Evolutionary conservation across 1,140 invertebrate species (phyloP).

Genomic region (Sarcophaga bullata): DNA sequence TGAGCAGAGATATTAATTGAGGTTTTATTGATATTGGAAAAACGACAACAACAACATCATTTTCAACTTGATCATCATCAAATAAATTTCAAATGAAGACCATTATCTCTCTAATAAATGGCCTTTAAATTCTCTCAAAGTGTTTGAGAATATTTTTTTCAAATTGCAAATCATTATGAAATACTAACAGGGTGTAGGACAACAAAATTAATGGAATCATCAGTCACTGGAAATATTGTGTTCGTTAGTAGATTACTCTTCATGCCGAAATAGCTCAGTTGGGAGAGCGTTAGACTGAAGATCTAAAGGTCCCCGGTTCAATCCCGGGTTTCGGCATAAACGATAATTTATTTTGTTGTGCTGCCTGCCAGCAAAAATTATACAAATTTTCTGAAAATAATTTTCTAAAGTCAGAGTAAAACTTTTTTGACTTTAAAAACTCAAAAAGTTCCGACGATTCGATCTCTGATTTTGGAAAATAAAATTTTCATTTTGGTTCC

Average conservation of each 20-base stretch:
- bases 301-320: conserved; percentile 83
- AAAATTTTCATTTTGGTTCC: not conserved
- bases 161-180: no score
- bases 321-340: conserved; percentile 77
- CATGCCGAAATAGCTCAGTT: conserved; percentile 37
- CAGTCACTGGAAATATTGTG: not conserved
- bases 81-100: not conserved
- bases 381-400: no score
- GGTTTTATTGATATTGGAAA: not conserved
- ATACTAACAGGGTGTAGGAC: no score
- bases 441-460: no score
- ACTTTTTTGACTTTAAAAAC: no score
- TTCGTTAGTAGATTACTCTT: not conserved
- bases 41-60: not conserved
- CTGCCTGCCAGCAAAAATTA: no score
- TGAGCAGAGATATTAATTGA: not conserved
- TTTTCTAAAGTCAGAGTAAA: no score
- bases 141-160: no score
- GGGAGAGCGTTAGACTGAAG: conserved; percentile 83
- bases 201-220: not conserved
- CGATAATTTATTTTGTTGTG: conserved; percentile 22
- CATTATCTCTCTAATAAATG: no score
- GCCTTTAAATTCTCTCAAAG: no score
- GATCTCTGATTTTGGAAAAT: no score
- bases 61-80: not conserved